Evolutionary conservation across 2,888 invertebrate species (phyloP), one percentile per base, ranked within the genome.

Genomic region (Epinotia nisella): DNA sequence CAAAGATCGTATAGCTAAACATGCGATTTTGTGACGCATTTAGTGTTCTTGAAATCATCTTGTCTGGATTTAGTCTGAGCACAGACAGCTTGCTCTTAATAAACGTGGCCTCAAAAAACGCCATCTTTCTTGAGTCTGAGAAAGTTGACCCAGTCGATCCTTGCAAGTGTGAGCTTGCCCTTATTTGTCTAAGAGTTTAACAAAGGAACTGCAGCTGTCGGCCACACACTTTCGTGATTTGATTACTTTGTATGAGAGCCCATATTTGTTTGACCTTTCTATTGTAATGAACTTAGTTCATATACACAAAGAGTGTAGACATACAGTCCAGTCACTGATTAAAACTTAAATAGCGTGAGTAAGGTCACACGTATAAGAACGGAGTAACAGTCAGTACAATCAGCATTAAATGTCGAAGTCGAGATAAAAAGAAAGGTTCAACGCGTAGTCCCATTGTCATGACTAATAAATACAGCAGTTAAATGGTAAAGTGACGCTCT

Each of bases 191-290:
- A 53, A 39, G 29, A 35, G n/a, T 51, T 69, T 51, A 64, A 73
- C 73, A 73, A 73, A 69, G 51, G 24, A 59, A 51, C 68, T 58
- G 68, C 73, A 73, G 73, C 73, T 73, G 73, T 73, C n/a, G n/a
- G n/a, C n/a, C 69, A 51, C 51, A 58, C 53, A 55, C 66, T 73
- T 69, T 73, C 69, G 73, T 64, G 64, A 69, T 58, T 24, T 59
- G 68, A 73, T 73, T 69, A 62, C 56, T 73, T 68, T 56, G 61
- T 62, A 72, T 62, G 67, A 73, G 72, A 68, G 67, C 64, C 73
- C 73, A 73, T 73, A 73, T 73, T 73, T 73, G 69, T 41, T 53
- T 21, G 71, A 64, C 58, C 68, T 73, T 64, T 69, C 69, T 58
- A 64, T 73, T 64, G 58, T 73, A 73, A 73, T 73, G 64, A 64